phyloP scores from a whole-genome alignment of 2,797 vertebrate species.

The Micromesistius poutassou region DNA sequence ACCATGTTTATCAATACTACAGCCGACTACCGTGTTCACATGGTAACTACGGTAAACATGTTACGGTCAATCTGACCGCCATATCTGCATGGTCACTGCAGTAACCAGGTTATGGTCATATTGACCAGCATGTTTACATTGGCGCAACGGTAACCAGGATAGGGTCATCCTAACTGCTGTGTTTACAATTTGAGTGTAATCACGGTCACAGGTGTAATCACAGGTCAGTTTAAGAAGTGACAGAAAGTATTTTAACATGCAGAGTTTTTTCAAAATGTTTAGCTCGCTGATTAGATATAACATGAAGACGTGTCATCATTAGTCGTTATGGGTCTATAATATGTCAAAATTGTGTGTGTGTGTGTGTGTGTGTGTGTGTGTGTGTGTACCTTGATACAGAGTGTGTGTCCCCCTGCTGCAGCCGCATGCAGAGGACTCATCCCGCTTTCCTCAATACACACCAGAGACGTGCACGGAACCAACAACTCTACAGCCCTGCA shows the following conservation, averaged over 20 bases:
- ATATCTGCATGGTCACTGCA: background rate
- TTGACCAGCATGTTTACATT: background rate
- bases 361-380: background rate
- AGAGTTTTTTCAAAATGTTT: background rate
- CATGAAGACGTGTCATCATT: background rate
- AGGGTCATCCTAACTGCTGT: no score
- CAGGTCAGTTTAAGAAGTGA: no score
- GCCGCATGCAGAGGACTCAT: constrained; percentile 94
- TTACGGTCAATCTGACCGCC: background rate
- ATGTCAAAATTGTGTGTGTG: no score
- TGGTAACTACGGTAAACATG: background rate
- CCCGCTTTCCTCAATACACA: constrained; percentile 83
- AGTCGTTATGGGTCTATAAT: background rate
- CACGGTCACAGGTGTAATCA: no score
- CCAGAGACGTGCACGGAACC: constrained; percentile 78
- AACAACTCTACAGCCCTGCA: constrained; percentile 80
- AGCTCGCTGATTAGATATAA: background rate
- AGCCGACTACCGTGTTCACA: background rate
- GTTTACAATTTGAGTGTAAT: no score
- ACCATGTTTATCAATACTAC: background rate
- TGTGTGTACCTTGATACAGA: constrained; percentile 78
- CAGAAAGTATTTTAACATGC: background rate
- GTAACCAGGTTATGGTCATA: background rate
- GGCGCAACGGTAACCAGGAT: no score
- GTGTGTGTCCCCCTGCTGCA: constrained; percentile 83